Conservation (phyloP, 2,797 vertebrate species). For the Petrocephalus sullivani region DNA sequence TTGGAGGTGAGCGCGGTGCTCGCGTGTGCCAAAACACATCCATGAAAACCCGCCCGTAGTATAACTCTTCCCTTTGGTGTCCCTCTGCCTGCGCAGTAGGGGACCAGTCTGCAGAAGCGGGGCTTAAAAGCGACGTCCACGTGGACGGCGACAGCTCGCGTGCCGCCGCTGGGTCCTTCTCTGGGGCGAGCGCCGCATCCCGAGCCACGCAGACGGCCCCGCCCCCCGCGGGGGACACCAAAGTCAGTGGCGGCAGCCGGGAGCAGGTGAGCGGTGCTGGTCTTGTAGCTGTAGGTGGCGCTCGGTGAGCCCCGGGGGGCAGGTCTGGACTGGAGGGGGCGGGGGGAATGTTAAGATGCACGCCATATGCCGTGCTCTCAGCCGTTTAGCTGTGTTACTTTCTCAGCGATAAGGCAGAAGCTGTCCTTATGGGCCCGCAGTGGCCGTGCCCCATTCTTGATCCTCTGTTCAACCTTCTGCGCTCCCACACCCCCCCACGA, state of each 20-base stretch:
- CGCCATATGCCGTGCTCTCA: neutral
- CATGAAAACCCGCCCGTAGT: neutral
- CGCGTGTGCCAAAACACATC: neutral
- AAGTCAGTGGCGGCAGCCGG: slow-evolving; percentile 48
- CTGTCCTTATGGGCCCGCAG: neutral
- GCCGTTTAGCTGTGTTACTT: neutral
- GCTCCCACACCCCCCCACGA: too few species aligned
- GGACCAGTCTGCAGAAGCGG: slow-evolving; percentile 35
- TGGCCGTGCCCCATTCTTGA: neutral
- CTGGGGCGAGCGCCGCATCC: slow-evolving; percentile 39
- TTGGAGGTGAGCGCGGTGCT: slow-evolving; percentile 68
- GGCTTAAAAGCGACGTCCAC: slow-evolving; percentile 37
- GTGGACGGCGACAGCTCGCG: slow-evolving; percentile 40
- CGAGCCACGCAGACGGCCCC: slow-evolving; percentile 73
- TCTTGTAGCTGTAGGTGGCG: neutral
- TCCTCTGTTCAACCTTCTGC: too few species aligned
- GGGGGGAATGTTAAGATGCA: neutral
- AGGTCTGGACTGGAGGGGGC: neutral
- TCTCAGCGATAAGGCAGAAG: neutral
- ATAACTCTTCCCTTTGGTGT: slow-evolving; percentile 10
- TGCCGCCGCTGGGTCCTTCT: slow-evolving; percentile 41
- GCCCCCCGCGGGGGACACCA: slow-evolving; percentile 40
- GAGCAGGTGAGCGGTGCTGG: slow-evolving; percentile 68
- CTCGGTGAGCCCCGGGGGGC: neutral
- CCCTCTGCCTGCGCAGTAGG: slow-evolving; percentile 40